Evolutionary conservation across 2,113 vertebrate species (phyloP), one percentile per base, ranked within the genome.

Genomic region (Dicerorhinus sumatrensis): DNA sequence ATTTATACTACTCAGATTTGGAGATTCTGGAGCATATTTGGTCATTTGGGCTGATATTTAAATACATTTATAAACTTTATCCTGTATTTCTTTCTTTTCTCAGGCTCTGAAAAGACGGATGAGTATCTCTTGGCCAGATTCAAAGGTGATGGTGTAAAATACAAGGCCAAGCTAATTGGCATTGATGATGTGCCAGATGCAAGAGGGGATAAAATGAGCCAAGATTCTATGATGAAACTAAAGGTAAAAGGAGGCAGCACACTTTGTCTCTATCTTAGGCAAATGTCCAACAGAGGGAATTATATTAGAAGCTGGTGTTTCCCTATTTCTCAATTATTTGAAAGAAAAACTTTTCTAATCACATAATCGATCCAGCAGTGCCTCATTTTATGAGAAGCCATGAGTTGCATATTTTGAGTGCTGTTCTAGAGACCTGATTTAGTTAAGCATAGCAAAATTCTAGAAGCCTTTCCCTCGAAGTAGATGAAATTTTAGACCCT

Each of bases 191-290:
- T 99, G 33, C 98, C 99, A 0, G 99, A 99, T 82, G 99, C 99
- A 96, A 98, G 99, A 98, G 99, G 99, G 83, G 99, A 99, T 97
- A 99, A 99, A 98, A 99, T 99, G 99, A 99, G 99, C 98, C 99
- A 99, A 95, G 99, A 99, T 98, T 99, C 99, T 79, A 99, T 99
- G 99, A 99, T 99, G 99, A 99, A 99, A 92, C 99, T 99, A 1
- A 99, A 99, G 99, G 99, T 99, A 98, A 98, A 81, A 1, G 62
- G 23, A 31, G 56, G 20, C 39, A 81, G 63, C 18, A 31, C 20
- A 5, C n/a, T 27, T 42, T 65, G 1, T 69, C 69, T 63, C 8
- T 51, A 25, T 48, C 51, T 51, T 36, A 69, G 46, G 36, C n/a
- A 48, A 63, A 36, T 2, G 6, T 36, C 69, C 16, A 27, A 16